phyloP scores from a whole-genome alignment of 2,113 vertebrate species.

The Butorides virescens region DNA sequence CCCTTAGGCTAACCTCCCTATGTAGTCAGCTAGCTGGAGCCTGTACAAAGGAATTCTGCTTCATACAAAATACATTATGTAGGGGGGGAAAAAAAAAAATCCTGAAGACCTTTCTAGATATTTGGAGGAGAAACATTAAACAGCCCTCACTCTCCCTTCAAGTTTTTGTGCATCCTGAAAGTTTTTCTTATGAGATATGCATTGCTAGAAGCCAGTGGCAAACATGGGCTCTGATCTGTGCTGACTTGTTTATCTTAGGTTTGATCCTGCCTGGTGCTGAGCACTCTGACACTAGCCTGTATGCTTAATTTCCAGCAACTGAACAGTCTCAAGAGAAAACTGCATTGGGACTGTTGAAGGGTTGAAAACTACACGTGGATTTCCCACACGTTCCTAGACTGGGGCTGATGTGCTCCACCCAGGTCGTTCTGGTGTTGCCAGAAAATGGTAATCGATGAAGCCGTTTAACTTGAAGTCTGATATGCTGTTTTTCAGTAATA shows the following conservation, averaged over 20 bases:
- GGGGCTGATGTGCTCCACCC: not conserved
- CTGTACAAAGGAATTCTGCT: constrained; percentile 31
- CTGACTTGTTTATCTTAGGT: not conserved
- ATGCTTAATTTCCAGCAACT: not conserved
- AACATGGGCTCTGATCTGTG: not conserved
- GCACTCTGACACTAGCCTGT: not conserved
- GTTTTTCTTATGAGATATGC: not conserved
- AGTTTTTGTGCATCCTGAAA: not conserved
- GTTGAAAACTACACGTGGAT: not conserved
- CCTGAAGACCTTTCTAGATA: not conserved
- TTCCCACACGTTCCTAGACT: not conserved
- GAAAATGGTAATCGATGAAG: not conserved
- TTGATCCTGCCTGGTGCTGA: not conserved
- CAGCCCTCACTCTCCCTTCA: not conserved
- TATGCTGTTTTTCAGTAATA: not conserved
- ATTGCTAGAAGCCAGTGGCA: not conserved
- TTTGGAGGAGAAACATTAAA: constrained; percentile 8
- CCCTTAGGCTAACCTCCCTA: constrained; percentile 23
- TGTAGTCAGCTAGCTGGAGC: constrained; percentile 41
- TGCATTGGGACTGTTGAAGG: not conserved
- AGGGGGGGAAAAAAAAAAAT: not conserved
- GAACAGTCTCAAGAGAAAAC: not conserved
- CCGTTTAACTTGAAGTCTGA: not conserved
- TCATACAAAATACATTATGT: not conserved
- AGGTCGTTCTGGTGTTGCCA: not conserved